Evolutionary conservation across 2,888 invertebrate species (phyloP).

Genomic region (Thumatha senex): DNA sequence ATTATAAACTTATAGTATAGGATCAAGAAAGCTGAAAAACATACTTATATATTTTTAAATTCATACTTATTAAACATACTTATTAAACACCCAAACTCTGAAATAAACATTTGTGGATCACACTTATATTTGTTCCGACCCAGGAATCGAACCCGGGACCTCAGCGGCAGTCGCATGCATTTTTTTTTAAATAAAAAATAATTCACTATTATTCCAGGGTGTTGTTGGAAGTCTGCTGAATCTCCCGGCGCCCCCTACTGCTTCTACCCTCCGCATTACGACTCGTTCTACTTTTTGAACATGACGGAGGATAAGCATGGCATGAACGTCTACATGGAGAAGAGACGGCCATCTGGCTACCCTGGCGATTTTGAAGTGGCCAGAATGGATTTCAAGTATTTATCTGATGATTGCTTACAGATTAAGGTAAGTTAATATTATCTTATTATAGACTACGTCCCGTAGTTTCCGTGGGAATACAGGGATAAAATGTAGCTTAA

Average conservation of each 20-base stretch:
- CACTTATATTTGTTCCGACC: no score
- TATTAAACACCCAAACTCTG: no score
- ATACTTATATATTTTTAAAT: no score
- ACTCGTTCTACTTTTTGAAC: slow-evolving; percentile 85
- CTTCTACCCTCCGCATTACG: slow-evolving; percentile 87
- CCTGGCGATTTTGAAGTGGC: slow-evolving; percentile 85
- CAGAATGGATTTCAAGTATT: slow-evolving; percentile 84
- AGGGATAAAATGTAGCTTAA: no score
- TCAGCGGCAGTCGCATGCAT: no score
- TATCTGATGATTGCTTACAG: slow-evolving; percentile 85
- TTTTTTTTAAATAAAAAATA: no score
- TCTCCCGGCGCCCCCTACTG: slow-evolving; percentile 86
- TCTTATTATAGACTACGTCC: not conserved
- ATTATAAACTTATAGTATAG: no score
- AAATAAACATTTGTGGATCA: no score
- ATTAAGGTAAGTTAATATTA: slow-evolving; percentile 82
- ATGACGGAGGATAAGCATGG: slow-evolving; percentile 85
- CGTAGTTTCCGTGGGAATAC: no score
- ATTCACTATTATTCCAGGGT: slow-evolving; percentile 75
- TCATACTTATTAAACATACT: no score
- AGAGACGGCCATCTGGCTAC: slow-evolving; percentile 83
- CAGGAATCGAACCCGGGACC: no score
- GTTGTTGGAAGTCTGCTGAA: slow-evolving; percentile 85
- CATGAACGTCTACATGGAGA: slow-evolving; percentile 81
- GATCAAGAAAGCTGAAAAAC: no score